Base-by-base conservation (phyloP, 2,797 vertebrate genomes). In the Balearica regulorum region DNA sequence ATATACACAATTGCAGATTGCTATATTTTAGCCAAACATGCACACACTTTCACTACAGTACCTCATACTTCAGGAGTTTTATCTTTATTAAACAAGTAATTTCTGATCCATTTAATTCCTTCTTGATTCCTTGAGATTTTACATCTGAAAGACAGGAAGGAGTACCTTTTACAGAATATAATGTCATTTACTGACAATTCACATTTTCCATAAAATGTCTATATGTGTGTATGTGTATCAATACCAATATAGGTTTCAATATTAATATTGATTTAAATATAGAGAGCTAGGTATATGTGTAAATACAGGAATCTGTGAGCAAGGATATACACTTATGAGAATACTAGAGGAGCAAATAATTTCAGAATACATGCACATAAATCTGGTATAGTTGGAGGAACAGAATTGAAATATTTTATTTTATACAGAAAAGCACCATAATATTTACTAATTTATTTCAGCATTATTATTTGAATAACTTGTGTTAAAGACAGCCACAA, bases 251-350 rank as follows among this genome's bases (percentile, higher is more conserved):
- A 41, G 0, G 11, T 85, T 91, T 93, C 26, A 68, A 41, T 48
- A 72, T 60, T 57, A 76, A 22, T 39, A 55, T 41, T 75, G 2
- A 53, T 66, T 65, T 78, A 35, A 51, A 61, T 58, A 54, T 20
- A 43, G 20, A 79, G 3, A 49, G 1, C 0, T 7, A 71, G 3
- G 13, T 26, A 19, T 43, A 25, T n/a, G 10, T 57, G 18, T 33
- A 72, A 89, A n/a, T 18, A 44, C 85, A 69, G 16, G 5, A 86
- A 57, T 28, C 13, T 58, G 4, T 73, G 12, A 65, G 13, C 15
- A 79, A 35, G 2, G 1, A 43, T 39, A n/a, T 44, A 57, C 9
- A 43, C 7, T 49, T 57, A 76, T 2, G 17, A 61, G 33, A 69
- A 76, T 24, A 41, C 4, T 22, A 80, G 24, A 84, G 35, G 8